Conservation (phyloP, 1,140 invertebrate genomes). For the Bicyclus anynana region DNA sequence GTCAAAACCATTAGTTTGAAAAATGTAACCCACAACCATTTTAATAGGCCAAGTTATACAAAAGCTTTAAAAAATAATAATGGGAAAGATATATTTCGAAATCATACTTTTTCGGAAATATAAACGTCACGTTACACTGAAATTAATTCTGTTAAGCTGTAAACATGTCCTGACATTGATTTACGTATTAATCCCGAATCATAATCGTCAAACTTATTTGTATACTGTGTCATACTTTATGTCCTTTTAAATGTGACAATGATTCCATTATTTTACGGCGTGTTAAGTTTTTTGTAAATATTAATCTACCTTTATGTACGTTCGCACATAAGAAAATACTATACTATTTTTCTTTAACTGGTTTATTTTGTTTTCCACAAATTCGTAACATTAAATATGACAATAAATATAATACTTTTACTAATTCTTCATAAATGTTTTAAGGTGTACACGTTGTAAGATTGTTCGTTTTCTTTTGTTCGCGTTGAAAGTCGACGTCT, state of each 20-base stretch:
- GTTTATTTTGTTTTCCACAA: too few relatives aligned
- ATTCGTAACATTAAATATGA: too few relatives aligned
- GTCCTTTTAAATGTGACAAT: slow-evolving; percentile 20
- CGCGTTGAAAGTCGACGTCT: too few relatives aligned
- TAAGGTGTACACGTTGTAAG: too few relatives aligned
- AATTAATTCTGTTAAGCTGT: slow-evolving; percentile 73
- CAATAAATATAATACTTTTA: too few relatives aligned
- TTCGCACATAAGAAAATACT: neutral
- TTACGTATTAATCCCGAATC: slow-evolving; percentile 65
- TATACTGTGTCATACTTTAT: slow-evolving; percentile 41
- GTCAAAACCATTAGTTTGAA: too few relatives aligned
- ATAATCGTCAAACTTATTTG: slow-evolving; percentile 64
- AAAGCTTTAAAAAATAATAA: too few relatives aligned
- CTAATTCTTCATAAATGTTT: too few relatives aligned
- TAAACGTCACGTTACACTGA: slow-evolving; percentile 70
- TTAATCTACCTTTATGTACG: neutral
- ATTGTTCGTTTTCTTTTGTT: too few relatives aligned
- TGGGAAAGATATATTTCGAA: slow-evolving; percentile 28
- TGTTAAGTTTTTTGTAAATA: neutral
- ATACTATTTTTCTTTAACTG: too few relatives aligned
- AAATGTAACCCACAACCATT: too few relatives aligned
- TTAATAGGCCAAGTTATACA: too few relatives aligned
- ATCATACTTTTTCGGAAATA: slow-evolving; percentile 71
- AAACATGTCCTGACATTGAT: slow-evolving; percentile 72
- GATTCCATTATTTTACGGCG: neutral